Evolutionary conservation across 2,113 vertebrate species (phyloP), one percentile per base, ranked within the genome.

Genomic region (Amazona guildingii): DNA sequence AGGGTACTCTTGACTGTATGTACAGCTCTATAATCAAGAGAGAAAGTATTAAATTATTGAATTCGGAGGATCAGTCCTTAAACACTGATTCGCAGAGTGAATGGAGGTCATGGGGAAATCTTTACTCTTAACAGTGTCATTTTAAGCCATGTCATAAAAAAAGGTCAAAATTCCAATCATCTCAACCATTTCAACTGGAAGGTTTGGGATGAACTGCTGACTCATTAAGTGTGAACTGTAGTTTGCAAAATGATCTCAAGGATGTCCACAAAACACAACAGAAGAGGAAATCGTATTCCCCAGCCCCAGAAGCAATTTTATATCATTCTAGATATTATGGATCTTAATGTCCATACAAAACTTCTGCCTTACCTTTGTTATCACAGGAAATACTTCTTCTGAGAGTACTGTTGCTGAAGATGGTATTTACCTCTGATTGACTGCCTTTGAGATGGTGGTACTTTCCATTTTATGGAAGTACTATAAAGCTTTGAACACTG

Each of bases 281-380:
- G 63, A 74, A 59, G 91, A 94, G 16, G n/a, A 90, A 93, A 83
- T 27, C 17, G 6, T 80, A 76, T 69, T 91, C 72, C 75, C 85
- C 48, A 93, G 82, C n/a, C 67, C 59, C 87, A 90, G 67, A 88
- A n/a, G 90, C 84, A 94, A 92, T 94, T 92, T 88, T 87, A 85
- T 87, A 66, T 41, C 72, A 57, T 95, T 95, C 48, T 64, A 49
- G 63, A 86, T 93, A 79, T 89, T 89, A 59, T 82, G 35, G 16
- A 83, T 90, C 62, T 94, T 91, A 70, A 72, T 86, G 92, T 79
- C 41, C 2, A 1, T 84, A 49, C 52, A 80, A 83, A 80, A 73
- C 37, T 85, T 87, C 49, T 91, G n/a, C 75, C 63, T 91, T 69
- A 62, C 66, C 63, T 92, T 95, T 94, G 67, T 91, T 73, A 83